Percentiles rank a stretch among this genome's conserved stretches.
phyloP scores from a whole-genome alignment of 2,888 invertebrate genomes.

The Plebejus anna region DNA sequence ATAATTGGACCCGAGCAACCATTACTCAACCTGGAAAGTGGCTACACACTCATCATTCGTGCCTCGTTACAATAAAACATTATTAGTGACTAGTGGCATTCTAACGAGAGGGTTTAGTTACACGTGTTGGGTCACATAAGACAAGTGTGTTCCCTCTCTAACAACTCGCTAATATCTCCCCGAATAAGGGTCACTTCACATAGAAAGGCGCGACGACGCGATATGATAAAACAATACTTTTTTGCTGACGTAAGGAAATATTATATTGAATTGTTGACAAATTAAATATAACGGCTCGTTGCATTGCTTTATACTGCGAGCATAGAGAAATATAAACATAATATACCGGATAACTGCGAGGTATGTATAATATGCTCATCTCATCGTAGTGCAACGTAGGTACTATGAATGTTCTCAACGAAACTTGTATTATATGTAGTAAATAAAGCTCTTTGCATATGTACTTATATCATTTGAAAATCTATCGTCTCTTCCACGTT shows the following conservation, averaged over 20 bases:
- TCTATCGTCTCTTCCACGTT: background rate
- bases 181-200: background rate
- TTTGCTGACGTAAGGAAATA: background rate
- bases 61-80: background rate
- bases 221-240: background rate
- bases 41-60: background rate
- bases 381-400: too few species aligned
- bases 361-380: too few species aligned
- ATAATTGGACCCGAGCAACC: background rate
- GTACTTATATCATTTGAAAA: too few species aligned
- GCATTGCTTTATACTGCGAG: too few species aligned
- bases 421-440: too few species aligned
- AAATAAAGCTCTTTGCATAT: too few species aligned
- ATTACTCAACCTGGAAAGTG: slow-evolving; percentile 1
- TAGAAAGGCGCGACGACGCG: background rate
- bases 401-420: too few species aligned
- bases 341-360: too few species aligned
- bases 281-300: too few species aligned
- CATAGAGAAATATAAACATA: too few species aligned
- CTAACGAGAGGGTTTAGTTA: background rate
- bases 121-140: background rate
- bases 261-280: too few species aligned
- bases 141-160: background rate
- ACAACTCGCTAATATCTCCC: background rate
- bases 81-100: background rate